These are phyloP conservation scores for Tenthredo scrophulariae DNA, from an alignment of 2,888 invertebrate species.

Conservation along the genomic window DNA sequence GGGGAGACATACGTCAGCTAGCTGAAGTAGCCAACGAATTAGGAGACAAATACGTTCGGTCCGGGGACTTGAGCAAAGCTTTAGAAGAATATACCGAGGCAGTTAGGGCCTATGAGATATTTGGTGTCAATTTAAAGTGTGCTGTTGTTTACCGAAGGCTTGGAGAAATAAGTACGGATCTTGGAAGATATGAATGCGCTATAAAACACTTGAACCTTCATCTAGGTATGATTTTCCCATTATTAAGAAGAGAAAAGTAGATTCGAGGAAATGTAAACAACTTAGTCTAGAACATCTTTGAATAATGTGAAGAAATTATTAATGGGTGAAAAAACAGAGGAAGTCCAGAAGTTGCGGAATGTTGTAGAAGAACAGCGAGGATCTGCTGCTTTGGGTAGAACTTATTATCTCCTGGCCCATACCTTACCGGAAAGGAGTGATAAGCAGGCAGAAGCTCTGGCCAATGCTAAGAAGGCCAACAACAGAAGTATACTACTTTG, in stretches of 20 bases:
- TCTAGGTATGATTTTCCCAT: slow-evolving; percentile 80
- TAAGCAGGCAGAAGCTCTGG: slow-evolving; percentile 79
- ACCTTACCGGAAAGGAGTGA: slow-evolving; percentile 80
- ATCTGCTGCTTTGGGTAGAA: slow-evolving; percentile 92
- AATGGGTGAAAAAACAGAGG: slow-evolving; percentile 80
- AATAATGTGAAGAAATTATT: slow-evolving; percentile 18
- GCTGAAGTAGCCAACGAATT: slow-evolving; percentile 87
- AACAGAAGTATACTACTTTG: slow-evolving; percentile 88
- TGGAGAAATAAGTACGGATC: slow-evolving; percentile 90
- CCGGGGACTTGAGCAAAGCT: slow-evolving; percentile 85
- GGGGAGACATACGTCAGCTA: slow-evolving; percentile 84
- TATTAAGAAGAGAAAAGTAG: background rate
- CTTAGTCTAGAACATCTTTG: background rate
- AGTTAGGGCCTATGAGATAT: slow-evolving; percentile 83
- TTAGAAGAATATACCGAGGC: slow-evolving; percentile 89
- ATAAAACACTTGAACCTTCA: slow-evolving; percentile 88
- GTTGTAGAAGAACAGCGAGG: slow-evolving; percentile 93
- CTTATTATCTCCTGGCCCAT: slow-evolving; percentile 86
- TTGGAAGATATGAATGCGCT: slow-evolving; percentile 89
- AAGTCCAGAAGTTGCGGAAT: slow-evolving; percentile 85
- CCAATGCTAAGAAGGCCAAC: slow-evolving; percentile 88
- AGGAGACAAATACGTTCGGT: slow-evolving; percentile 86
- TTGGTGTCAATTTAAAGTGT: slow-evolving; percentile 86
- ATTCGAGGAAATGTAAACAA: background rate
- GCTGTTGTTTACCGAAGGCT: slow-evolving; percentile 91